Conservation (phyloP, 2,113 vertebrate genomes). For the Dissostichus mawsoni region DNA sequence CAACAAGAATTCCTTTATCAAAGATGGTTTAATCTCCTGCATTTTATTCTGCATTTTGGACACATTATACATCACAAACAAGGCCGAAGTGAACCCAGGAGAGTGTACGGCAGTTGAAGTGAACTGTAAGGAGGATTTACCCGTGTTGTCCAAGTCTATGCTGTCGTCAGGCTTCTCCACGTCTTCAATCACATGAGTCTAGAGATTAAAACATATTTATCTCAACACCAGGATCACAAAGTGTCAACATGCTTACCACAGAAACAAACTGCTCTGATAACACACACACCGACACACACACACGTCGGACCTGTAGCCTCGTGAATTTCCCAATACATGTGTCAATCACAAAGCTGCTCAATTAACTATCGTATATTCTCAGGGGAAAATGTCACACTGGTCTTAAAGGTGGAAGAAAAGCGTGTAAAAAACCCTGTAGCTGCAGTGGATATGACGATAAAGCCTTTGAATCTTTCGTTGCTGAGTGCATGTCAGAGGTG, state of each 20-base stretch:
- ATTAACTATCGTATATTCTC: too few relatives aligned
- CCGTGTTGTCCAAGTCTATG: conserved; percentile 29
- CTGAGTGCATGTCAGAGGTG: background rate
- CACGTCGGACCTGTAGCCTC: background rate
- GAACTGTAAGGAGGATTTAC: conserved; percentile 40
- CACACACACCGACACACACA: background rate
- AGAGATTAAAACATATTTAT: conserved; percentile 40
- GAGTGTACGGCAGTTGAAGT: background rate
- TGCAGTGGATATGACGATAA: too few relatives aligned
- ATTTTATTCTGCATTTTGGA: background rate
- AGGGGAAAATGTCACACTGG: background rate
- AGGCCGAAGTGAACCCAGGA: background rate
- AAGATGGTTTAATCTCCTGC: background rate
- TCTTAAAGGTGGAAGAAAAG: background rate
- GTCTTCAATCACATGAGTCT: conserved; percentile 60
- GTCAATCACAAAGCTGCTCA: background rate
- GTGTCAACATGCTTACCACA: conserved; percentile 12
- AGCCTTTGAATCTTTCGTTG: too few relatives aligned
- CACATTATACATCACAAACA: background rate
- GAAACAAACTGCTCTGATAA: background rate
- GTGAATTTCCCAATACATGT: background rate
- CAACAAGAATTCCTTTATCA: background rate
- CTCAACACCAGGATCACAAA: background rate
- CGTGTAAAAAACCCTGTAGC: too few relatives aligned
- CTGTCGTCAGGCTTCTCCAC: conserved; percentile 32